Evolutionary conservation across 2,797 vertebrate species (phyloP).

Genomic region (Hydrocynus forskahlii): DNA sequence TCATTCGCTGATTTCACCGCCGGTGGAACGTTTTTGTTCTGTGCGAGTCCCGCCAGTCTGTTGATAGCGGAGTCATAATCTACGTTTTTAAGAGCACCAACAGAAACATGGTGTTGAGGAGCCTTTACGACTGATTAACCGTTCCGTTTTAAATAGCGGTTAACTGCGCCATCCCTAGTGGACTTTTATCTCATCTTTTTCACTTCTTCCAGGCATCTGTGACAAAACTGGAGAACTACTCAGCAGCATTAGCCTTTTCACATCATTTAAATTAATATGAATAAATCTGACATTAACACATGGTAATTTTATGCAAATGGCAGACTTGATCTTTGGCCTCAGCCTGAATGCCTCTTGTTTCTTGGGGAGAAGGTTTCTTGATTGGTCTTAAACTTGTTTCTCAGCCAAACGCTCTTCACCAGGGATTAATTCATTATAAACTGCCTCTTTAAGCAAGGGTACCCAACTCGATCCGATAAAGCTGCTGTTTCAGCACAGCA

Average conservation of each 20-base stretch:
- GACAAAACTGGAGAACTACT: not conserved
- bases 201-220: not conserved
- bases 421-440: conserved; percentile 7
- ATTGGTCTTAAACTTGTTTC: not conserved
- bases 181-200: not conserved
- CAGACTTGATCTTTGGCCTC: not conserved
- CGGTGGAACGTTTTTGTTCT: too few relatives aligned
- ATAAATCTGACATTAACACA: not conserved
- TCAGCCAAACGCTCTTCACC: conserved; percentile 3
- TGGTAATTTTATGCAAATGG: conserved; percentile 6
- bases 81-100: too few relatives aligned
- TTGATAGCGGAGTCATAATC: too few relatives aligned
- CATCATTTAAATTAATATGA: not conserved
- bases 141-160: too few relatives aligned
- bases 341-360: not conserved
- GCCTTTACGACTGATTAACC: too few relatives aligned
- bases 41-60: too few relatives aligned
- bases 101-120: too few relatives aligned
- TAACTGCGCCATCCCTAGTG: not conserved
- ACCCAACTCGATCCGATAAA: not conserved
- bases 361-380: not conserved
- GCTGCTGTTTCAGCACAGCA: not conserved
- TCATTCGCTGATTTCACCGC: too few relatives aligned
- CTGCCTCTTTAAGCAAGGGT: conserved; percentile 2
- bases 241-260: not conserved